Base-by-base conservation (phyloP, 2,888 invertebrate species). In the Boloria euphrosyne region DNA sequence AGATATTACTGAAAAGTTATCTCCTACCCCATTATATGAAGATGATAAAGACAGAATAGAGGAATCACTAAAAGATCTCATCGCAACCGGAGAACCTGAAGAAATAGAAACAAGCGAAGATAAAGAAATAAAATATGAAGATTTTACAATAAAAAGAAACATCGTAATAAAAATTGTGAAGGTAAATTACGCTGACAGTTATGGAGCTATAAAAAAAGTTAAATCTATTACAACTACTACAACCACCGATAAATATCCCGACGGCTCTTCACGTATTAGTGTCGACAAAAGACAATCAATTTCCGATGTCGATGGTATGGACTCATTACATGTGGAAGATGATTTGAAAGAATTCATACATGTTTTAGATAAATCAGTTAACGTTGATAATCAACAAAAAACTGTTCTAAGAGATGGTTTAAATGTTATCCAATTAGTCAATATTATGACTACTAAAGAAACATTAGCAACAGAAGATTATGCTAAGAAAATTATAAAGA, bases 361-460 rank as follows among this genome's bases (percentile, higher is more conserved):
- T 53, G 64, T 85, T 50, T 83, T 86, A 73, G 83, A 88, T 68
- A 85, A 84, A 72, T 79, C 79, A 43, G 78, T 90, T 4, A 80
- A 72, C 65, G 79, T 86, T 27, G 85, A 90, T 67, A 86, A 81
- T 22, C 77, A 84, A 73, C 83, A 87, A 72, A 82, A 82, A 68
- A 54, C 73, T 4, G 65, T 81, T 6, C 58, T 74, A 0, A 80
- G 76, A 76, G 82, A 90, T 66, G 87, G 85, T 2, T 80, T 79
- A 72, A 73, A 83, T 70, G 74, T 89, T 5, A 77, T 79, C 60
- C 89, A 90, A 84, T 79, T 83, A 16, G 79, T 90, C 46, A 90
- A 85, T 3, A 88, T 83, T 6, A 89, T 86, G 4, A 90, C 87
- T 4, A 92, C 87, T 14, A 88, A 86, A 71, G 90, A 92, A 78